Percentiles rank a stretch among this genome's conserved stretches.
Conservation (phyloP, 1,140 invertebrate species). For the Dinothrombium tinctorium region DNA sequence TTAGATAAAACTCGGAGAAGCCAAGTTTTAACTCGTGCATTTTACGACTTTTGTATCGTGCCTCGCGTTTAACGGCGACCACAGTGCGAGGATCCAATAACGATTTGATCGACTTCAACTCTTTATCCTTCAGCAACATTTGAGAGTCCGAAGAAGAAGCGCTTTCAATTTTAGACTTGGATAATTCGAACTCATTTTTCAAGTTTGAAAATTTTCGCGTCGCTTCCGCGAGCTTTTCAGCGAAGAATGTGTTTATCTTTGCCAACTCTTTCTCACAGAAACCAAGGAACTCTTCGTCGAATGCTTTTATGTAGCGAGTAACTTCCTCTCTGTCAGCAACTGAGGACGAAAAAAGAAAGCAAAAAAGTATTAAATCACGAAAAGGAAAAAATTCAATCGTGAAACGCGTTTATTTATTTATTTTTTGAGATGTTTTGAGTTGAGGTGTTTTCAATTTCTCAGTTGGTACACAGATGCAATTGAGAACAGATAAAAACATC, state of each 20-base stretch:
- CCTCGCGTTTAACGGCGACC: conserved; percentile 6
- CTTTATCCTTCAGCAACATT: conserved; percentile 11
- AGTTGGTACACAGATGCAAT: too few relatives aligned
- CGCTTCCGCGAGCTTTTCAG: conserved; percentile 91
- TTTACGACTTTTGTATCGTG: conserved; percentile 28
- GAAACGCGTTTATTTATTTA: too few relatives aligned
- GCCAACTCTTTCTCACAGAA: conserved; percentile 82
- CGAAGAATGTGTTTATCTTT: conserved; percentile 83
- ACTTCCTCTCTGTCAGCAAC: conserved; percentile 6
- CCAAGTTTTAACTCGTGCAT: conserved; percentile 84
- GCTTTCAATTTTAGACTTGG: conserved; percentile 13
- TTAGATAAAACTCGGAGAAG: conserved; percentile 97
- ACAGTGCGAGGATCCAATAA: not conserved
- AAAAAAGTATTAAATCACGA: too few relatives aligned
- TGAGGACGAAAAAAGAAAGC: not conserved
- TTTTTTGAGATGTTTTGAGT: too few relatives aligned
- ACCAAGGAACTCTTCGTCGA: conserved; percentile 85
- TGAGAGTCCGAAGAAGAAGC: too few relatives aligned
- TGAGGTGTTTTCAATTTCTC: too few relatives aligned
- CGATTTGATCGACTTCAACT: not conserved
- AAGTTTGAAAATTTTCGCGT: conserved; percentile 76
- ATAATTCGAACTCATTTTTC: conserved; percentile 56
- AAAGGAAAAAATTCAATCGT: too few relatives aligned
- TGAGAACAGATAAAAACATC: too few relatives aligned
- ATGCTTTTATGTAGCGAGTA: conserved; percentile 20